These are phyloP conservation scores for Osedax frankpressi DNA, from an alignment of 2,888 invertebrate species.

Conservation along the genomic window DNA sequence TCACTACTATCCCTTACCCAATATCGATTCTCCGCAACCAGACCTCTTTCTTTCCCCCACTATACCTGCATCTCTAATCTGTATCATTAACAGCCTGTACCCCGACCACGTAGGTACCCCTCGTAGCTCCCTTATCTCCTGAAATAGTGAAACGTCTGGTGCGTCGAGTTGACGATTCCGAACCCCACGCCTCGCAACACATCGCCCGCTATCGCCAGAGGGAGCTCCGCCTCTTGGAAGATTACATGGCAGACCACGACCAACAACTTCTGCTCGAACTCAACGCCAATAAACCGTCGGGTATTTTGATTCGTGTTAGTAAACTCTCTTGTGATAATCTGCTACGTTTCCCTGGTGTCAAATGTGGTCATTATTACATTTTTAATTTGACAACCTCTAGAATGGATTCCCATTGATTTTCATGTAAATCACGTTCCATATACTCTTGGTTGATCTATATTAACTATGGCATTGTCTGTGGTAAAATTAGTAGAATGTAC, in stretches of 20 bases:
- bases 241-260: conserved; percentile 45
- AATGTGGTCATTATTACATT: no score
- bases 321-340: no score
- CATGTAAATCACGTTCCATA: no score
- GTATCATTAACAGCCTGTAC: neutral
- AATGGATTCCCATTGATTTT: no score
- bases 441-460: no score
- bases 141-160: conserved; percentile 41
- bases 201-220: conserved; percentile 38
- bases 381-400: no score
- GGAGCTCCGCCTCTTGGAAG: conserved; percentile 42
- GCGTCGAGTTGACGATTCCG: conserved; percentile 41
- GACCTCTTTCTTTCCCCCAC: neutral
- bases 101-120: conserved; percentile 30
- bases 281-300: conserved; percentile 39
- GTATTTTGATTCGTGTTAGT: conserved; percentile 36
- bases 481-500: no score
- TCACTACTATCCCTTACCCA: no score
- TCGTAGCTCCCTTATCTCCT: conserved; percentile 32
- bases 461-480: no score
- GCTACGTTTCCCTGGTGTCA: no score
- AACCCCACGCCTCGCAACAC: conserved; percentile 34
- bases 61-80: neutral
- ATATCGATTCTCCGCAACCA: neutral
- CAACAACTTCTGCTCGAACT: conserved; percentile 44